These are phyloP conservation scores for Arrhopalites spinosus DNA, from an alignment of 2,888 invertebrate species.

Conservation along the genomic window DNA sequence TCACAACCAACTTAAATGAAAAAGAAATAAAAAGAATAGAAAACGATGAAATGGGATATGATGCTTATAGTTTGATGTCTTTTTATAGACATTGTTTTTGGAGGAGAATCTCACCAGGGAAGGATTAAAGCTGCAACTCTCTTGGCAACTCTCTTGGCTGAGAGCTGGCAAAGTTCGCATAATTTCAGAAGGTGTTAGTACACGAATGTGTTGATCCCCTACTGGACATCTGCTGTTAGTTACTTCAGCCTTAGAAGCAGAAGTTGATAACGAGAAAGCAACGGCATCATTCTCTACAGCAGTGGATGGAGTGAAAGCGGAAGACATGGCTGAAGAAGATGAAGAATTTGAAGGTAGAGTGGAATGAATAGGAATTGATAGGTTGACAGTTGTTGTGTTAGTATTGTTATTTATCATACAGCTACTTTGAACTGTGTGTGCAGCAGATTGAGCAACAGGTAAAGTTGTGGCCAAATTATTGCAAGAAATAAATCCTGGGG, in stretches of 20 bases:
- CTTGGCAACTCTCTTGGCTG: conserved; percentile 70
- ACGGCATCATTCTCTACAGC: conserved; percentile 16
- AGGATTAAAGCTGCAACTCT: conserved; percentile 54
- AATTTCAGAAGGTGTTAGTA: conserved; percentile 86
- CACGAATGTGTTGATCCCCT: conserved; percentile 80
- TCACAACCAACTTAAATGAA: not conserved
- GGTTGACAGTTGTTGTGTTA: not conserved
- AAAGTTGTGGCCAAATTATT: conserved; percentile 15
- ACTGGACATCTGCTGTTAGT: conserved; percentile 37
- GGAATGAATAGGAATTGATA: conserved; percentile 6
- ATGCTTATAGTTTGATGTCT: not conserved
- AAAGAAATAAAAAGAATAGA: conserved; percentile 15
- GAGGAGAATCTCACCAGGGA: conserved; percentile 60
- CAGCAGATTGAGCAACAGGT: not conserved
- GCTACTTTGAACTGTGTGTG: conserved; percentile 3
- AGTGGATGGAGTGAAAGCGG: conserved; percentile 27
- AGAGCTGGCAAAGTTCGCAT: conserved; percentile 88
- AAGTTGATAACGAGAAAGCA: conserved; percentile 12
- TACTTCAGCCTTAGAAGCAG: conserved; percentile 30
- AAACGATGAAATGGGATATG: conserved; percentile 21
- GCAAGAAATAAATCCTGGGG: conserved; percentile 19
- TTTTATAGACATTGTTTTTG: conserved; percentile 47
- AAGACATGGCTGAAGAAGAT: conserved; percentile 20
- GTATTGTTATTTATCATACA: conserved; percentile 19
- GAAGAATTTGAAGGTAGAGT: conserved; percentile 13